phyloP scores from a whole-genome alignment of 2,888 invertebrate genomes.

The Spisula subtruncata region DNA sequence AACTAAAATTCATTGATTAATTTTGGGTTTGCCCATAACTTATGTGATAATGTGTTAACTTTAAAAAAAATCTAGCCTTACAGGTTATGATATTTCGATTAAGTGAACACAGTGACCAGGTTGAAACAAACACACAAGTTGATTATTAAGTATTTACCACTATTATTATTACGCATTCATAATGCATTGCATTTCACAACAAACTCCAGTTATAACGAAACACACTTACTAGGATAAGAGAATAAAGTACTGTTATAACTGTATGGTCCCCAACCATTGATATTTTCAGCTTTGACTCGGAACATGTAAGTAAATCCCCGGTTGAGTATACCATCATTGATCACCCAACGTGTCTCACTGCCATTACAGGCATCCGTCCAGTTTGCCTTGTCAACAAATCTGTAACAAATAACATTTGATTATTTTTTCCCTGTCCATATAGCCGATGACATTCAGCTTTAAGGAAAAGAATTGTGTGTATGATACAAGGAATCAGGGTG shows the following conservation, averaged over 20 bases:
- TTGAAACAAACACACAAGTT: too few species aligned
- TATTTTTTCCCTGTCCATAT: background rate
- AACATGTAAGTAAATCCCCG: conserved; percentile 91
- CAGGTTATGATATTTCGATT: too few species aligned
- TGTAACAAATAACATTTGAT: conserved; percentile 9
- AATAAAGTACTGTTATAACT: conserved; percentile 91
- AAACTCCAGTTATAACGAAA: background rate
- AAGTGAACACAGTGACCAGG: too few species aligned
- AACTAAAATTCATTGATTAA: too few species aligned
- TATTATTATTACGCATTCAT: too few species aligned
- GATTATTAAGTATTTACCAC: too few species aligned
- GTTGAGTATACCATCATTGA: conserved; percentile 90
- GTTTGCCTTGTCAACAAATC: conserved; percentile 68
- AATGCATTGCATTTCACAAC: too few species aligned
- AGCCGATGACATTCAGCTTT: background rate
- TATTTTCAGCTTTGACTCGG: conserved; percentile 93
- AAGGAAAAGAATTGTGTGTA: too few species aligned
- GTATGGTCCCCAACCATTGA: conserved; percentile 94
- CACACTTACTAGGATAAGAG: conserved; percentile 76
- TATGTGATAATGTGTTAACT: too few species aligned
- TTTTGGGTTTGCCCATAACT: too few species aligned
- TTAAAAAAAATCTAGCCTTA: too few species aligned
- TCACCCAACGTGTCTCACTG: conserved; percentile 93
- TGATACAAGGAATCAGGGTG: too few species aligned
- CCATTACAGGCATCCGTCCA: conserved; percentile 86